Conservation (phyloP, 2,113 vertebrate species). For the Patagioenas fasciata region DNA sequence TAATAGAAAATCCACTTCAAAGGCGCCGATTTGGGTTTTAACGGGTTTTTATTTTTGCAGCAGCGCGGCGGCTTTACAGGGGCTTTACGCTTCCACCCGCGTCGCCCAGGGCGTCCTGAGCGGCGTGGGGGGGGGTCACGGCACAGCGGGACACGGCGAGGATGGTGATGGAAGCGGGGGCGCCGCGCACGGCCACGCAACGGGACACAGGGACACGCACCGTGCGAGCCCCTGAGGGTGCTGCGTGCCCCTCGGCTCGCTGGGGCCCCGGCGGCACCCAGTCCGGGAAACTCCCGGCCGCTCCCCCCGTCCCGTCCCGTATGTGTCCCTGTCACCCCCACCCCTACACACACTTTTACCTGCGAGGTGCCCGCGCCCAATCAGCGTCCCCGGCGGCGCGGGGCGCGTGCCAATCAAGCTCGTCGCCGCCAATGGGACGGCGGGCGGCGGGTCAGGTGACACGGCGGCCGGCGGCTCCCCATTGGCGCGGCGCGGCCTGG, state of each 20-base stretch:
- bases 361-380: conserved; percentile 74
- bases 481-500: conserved; percentile 86
- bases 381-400: conserved; percentile 74
- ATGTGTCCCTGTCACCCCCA: conserved; percentile 72
- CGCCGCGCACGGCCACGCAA: too few species aligned
- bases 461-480: conserved; percentile 64
- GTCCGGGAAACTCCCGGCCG: not conserved
- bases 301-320: not conserved
- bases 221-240: not conserved
- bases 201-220: not conserved
- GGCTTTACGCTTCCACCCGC: not conserved
- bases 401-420: conserved; percentile 84
- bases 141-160: not conserved
- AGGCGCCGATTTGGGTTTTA: not conserved
- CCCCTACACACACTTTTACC: conserved; percentile 62
- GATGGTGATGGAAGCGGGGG: not conserved
- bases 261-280: not conserved
- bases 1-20: not conserved
- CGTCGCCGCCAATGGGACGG: conserved; percentile 79
- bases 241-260: not conserved
- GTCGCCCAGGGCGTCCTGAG: not conserved
- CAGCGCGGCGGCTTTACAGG: not conserved
- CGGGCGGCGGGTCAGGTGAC: conserved; percentile 81
- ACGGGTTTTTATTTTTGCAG: not conserved
- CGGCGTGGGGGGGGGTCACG: not conserved